These are phyloP conservation scores for Oreochromis niloticus DNA, from an alignment of 2,113 vertebrate genomes.

Conservation along the genomic window DNA sequence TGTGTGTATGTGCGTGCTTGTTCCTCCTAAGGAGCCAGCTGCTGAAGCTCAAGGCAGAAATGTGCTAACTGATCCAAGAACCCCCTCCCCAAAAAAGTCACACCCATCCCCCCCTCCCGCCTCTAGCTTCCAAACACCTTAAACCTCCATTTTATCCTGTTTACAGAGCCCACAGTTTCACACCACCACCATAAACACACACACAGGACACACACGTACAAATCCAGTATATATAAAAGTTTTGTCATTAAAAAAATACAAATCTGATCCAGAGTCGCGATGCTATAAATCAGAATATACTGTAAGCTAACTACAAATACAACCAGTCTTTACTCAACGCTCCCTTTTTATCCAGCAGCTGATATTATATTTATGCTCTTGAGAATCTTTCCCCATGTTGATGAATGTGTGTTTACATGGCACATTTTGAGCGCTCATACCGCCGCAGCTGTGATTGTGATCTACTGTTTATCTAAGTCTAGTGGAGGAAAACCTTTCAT, in stretches of 20 bases:
- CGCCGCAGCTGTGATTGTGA: conserved; percentile 27
- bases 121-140: neutral
- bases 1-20: neutral
- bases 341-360: neutral
- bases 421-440: neutral
- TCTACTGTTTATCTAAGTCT: conserved; percentile 58
- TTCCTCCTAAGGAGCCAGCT: conserved; percentile 17
- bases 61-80: conserved; percentile 50
- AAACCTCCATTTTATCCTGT: conserved; percentile 31
- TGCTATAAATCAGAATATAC: neutral
- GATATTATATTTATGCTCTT: neutral
- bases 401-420: conserved; percentile 48
- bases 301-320: neutral
- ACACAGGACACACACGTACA: neutral
- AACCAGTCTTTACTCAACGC: conserved; percentile 7
- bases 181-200: neutral
- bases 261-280: neutral
- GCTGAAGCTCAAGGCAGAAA: conserved; percentile 17
- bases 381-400: conserved; percentile 21
- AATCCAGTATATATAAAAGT: neutral
- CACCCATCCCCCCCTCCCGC: neutral
- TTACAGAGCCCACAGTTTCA: neutral
- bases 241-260: neutral
- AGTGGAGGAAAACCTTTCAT: conserved; percentile 66
- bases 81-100: neutral